Evolutionary conservation across 2,888 invertebrate species (phyloP), one percentile per base, ranked within the genome.

Genomic region (Clanis bilineata): DNA sequence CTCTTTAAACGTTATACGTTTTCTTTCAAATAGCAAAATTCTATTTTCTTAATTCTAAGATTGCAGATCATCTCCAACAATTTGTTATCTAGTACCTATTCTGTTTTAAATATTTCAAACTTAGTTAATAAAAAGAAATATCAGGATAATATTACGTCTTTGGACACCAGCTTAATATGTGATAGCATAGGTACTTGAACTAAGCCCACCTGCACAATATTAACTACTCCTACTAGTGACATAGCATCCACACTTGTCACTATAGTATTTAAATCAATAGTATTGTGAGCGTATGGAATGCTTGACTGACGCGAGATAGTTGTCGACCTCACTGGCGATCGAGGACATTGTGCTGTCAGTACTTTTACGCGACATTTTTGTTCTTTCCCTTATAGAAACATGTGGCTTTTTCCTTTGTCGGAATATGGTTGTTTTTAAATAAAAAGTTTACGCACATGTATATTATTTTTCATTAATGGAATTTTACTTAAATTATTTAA

Each of bases 301-400:
- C 23, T 44, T 23, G 25, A 21, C 51, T 51, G 58, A 25, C 51
- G 43, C 56, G 73, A 79, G 90, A 90, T 90, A 85, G 90, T 89
- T 84, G 90, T 86, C 72, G 86, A 79, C 90, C 90, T 90, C 80
- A 85, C 74, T 80, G 76, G 75, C 59, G 65, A 64, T 72, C 88
- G 86, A 90, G 90, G 90, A 79, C 88, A 80, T 68, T 74, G 69
- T 76, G 73, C 70, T 65, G 76, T 78, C 80, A 78, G 72, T 67
- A 83, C 83, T 84, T 81, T 88, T 84, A 85, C 83, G 72, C 65
- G 63, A 51, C 61, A 64, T 61, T 58, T 65, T 65, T 36, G 45
- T 32, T 51, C 51, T 51, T 32, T 22, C 22, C 44, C 3, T 28
- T 2, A 28, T 7, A 18, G 47, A 3, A 3, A 9, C 12, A 45